Base-by-base conservation (phyloP, 2,113 vertebrate genomes). In the Alouatta palliata region DNA sequence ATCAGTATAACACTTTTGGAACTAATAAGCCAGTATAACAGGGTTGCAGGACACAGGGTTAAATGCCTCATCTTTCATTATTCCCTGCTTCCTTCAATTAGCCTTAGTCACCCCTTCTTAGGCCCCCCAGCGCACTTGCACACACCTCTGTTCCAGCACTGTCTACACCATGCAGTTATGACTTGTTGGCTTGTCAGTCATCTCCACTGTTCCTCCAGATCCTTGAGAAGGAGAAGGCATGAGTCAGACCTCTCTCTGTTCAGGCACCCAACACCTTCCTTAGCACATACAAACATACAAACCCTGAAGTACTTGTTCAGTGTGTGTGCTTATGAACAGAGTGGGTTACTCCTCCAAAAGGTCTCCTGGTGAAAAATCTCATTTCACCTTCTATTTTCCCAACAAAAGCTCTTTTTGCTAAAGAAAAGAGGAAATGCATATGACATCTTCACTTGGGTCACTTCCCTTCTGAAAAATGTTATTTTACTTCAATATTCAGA, bases 401-500 rank as follows among this genome's bases (percentile, higher is more conserved):
- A 86, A 10, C 2, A 56, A 66, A 84, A 80, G 23, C 5, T 87
- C 76, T 61, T 68, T 85, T 79, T 32, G 86, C 20, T 91, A 56
- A 93, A 82, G 35, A 45, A 87, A 91, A 77, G 23, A 16, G 37
- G 40, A 82, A 96, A 71, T 25, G 35, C 12, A 2, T 40, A 35
- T 14, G 56, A 68, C 19, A 54, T 35, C 82, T n/a, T 95, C 84
- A 64, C 7, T 71, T 37, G 49, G 10, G 68, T 89, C 40, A 40
- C 61, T 97, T 94, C 35, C 49, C 58, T 75, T 49, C 86, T 71
- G 45, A 73, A 61, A 77, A 89, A 52, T 0, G 9, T 66, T 86
- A 71, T 58, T 95, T 95, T 87, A 70, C 19, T 49, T 90, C 85
- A 54, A 12, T 77, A 71, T 85, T 95, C 68, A 84, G 70, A 66